Conservation (phyloP, 2,888 invertebrate species). For the Heliothis peltigera region DNA sequence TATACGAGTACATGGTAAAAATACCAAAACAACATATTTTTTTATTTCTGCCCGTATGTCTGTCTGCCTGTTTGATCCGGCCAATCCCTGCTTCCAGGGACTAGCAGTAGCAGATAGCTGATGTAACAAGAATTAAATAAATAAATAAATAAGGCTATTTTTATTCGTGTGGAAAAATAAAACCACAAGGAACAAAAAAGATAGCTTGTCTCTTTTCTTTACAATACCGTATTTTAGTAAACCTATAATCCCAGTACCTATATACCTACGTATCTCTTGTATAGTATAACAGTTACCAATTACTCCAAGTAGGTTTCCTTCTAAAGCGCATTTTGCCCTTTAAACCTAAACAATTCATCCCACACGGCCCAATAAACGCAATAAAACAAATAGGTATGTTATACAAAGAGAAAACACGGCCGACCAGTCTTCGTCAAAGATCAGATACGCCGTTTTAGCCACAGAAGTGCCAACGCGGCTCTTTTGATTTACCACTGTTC, state of each 20-base stretch:
- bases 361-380: constrained; percentile 30
- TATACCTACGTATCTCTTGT: neutral
- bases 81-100: no score
- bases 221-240: neutral
- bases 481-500: constrained; percentile 81
- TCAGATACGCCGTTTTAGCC: constrained; percentile 83
- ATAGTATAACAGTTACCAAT: neutral
- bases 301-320: neutral
- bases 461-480: constrained; percentile 78
- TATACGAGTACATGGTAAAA: no score
- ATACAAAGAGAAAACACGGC: constrained; percentile 55
- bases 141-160: no score
- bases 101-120: no score
- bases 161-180: no score
- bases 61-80: no score
- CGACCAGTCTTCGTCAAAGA: constrained; percentile 72
- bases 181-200: no score
- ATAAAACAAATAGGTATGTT: constrained; percentile 49
- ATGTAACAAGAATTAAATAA: no score
- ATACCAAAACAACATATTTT: no score
- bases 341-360: constrained; percentile 21
- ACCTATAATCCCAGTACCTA: neutral
- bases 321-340: neutral
- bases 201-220: neutral
- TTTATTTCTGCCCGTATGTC: no score